Evolutionary conservation across 53 echinoderm and acorn worm genomes (phyloP), one percentile per base, ranked within the genome.

Genomic region (Actinopyga echinites): DNA sequence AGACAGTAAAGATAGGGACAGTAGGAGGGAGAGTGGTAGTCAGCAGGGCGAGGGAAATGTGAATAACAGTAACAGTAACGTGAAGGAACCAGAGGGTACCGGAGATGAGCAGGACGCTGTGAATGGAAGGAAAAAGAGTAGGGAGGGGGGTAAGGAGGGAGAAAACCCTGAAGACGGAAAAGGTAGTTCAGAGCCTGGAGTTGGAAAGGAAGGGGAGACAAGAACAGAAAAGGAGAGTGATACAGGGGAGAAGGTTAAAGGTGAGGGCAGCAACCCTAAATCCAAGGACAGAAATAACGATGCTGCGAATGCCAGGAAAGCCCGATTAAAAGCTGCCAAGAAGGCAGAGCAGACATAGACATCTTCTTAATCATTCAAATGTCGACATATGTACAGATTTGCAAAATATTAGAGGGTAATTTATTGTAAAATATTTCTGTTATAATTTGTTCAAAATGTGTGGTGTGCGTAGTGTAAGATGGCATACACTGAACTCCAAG

Each of bases 1-100:
- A 33, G 69, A 69, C 34, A 7, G 38, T 69, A 69, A 33, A 33
- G 21, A n/a, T 17, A 36, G 42, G 29, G 81, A 80, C 22, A 19
- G 37, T 23, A 31, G 42, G 17, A 33, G 25, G 25, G 35, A 35
- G 4, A 80, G 45, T 19, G 81, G 25, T 8, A 40, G 34, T 22
- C 81, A 80, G 25, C 28, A 38, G 21, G 62, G 28, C 1, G 62
- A 32, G 40, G 45, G 13, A 36, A 62, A 80, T 25, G 62, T 62
- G 9, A 80, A 80, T 29, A 80, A 59, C 62, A 79, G 58, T 34
- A 80, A 59, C 29, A 62, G 79, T 19, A 79, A 89, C 57, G 35
- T 77, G 59, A 58, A 75, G 9, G 82, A 79, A 54, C 34, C 30
- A 38, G 85, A 84, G 52, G 84, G 79, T 43, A 3, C 9, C 11